Evolutionary conservation across 2,797 vertebrate genomes (phyloP).

Genomic region (Muscicapa comitata): DNA sequence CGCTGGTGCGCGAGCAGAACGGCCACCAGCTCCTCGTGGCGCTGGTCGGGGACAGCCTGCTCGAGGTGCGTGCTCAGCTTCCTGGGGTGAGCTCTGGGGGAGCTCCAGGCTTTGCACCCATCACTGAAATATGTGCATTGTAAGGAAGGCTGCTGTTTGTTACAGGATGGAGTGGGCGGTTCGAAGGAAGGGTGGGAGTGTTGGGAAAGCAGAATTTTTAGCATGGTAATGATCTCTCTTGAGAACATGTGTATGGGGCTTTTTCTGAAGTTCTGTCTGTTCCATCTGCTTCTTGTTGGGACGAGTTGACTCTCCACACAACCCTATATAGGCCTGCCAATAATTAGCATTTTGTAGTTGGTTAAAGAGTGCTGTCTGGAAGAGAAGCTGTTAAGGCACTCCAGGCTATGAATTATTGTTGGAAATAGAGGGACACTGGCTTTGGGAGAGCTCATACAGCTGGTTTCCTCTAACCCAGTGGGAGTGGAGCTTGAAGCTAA

Average conservation of each 20-base stretch:
- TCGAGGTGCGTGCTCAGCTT: constrained; percentile 81
- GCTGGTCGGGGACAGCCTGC: constrained; percentile 92
- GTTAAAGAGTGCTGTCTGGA: not conserved
- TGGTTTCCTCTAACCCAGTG: not conserved
- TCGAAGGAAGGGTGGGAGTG: not conserved
- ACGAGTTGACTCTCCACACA: not conserved
- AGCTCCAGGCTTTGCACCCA: not conserved
- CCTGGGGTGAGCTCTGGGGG: rapidly evolving
- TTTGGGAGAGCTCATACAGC: not conserved
- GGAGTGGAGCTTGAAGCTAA: not conserved
- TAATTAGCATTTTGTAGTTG: not conserved
- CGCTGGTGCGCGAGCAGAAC: constrained; percentile 89
- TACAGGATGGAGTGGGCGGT: not conserved
- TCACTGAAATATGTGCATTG: rapidly evolving
- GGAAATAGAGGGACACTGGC: not conserved
- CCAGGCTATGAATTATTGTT: not conserved
- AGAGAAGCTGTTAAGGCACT: not conserved
- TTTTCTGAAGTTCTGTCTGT: not conserved
- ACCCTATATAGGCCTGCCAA: not conserved
- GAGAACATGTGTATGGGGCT: not conserved
- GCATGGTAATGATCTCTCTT: not conserved
- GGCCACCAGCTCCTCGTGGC: constrained; percentile 91
- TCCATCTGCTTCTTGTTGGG: not conserved
- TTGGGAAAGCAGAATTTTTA: not conserved
- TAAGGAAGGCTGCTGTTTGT: not conserved